These are phyloP conservation scores for Prunella strophiata DNA, from an alignment of 2,797 vertebrate species.

Conservation along the genomic window DNA sequence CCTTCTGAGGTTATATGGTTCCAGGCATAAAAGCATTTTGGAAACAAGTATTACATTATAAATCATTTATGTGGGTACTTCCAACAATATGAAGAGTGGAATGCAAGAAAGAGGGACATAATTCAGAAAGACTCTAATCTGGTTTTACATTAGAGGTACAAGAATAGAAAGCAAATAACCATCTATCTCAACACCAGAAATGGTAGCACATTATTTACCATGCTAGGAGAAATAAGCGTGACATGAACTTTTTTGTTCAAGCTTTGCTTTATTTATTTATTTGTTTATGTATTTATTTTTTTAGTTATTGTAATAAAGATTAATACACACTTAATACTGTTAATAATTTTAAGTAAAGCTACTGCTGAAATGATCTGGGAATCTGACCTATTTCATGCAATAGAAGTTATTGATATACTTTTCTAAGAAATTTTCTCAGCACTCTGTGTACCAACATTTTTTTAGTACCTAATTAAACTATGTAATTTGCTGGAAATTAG, in stretches of 20 bases:
- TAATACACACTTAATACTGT: neutral
- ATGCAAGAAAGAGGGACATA: neutral
- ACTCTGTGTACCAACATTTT: neutral
- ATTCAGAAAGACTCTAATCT: constrained; percentile 38
- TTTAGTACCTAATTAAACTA: neutral
- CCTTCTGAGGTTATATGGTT: neutral
- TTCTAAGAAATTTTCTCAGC: neutral
- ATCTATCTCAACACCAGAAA: neutral
- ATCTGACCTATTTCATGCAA: neutral
- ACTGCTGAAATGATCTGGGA: neutral
- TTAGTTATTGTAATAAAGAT: neutral
- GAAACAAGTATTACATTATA: constrained; percentile 9
- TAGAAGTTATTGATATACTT: neutral
- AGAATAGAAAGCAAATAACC: constrained; percentile 11
- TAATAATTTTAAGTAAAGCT: neutral
- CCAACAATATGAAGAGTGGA: constrained; percentile 15
- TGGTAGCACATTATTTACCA: neutral
- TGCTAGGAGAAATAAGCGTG: neutral
- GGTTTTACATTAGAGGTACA: constrained; percentile 12
- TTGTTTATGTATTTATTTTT: neutral
- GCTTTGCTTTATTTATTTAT: neutral
- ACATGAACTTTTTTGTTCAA: neutral
- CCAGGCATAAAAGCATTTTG: neutral
- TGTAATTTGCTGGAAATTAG: neutral
- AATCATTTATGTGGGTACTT: constrained; percentile 44